phyloP scores from a whole-genome alignment of 2,888 invertebrate species.

The Pollenia labialis region DNA sequence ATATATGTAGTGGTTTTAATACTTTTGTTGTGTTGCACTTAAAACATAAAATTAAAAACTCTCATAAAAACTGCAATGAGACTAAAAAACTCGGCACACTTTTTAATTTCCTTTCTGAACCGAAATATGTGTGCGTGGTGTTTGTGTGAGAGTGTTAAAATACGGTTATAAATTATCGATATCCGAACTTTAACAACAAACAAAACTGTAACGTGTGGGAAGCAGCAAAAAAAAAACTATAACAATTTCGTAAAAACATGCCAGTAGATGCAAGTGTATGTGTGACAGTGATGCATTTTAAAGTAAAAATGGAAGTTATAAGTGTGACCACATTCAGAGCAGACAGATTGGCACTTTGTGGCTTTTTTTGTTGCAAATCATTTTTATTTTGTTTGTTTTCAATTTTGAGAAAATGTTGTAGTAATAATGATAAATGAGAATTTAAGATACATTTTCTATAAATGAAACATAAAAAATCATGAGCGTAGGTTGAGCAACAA shows the following conservation, averaged over 20 bases:
- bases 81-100: constrained; percentile 62
- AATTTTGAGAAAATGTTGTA: constrained; percentile 53
- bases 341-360: constrained; percentile 75
- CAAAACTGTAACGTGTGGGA: constrained; percentile 16
- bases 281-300: constrained; percentile 41
- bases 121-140: constrained; percentile 3
- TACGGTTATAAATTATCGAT: constrained; percentile 50
- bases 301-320: constrained; percentile 69
- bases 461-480: constrained; percentile 2
- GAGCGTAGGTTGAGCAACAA: constrained; percentile 37
- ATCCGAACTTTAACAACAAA: constrained; percentile 10
- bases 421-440: constrained; percentile 49
- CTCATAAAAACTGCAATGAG: constrained; percentile 42
- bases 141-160: constrained; percentile 1
- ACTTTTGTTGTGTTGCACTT: constrained; percentile 23
- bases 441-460: constrained; percentile 36
- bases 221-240: constrained; percentile 23
- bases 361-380: constrained; percentile 65
- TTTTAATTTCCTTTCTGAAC: constrained; percentile 62
- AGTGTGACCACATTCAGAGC: constrained; percentile 74
- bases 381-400: constrained; percentile 37
- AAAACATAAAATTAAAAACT: constrained; percentile 41
- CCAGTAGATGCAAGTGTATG: neutral
- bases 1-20: constrained; percentile 42
- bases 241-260: constrained; percentile 38